Evolutionary conservation across 1,140 invertebrate genomes (phyloP).

Genomic region (Delia radicum): DNA sequence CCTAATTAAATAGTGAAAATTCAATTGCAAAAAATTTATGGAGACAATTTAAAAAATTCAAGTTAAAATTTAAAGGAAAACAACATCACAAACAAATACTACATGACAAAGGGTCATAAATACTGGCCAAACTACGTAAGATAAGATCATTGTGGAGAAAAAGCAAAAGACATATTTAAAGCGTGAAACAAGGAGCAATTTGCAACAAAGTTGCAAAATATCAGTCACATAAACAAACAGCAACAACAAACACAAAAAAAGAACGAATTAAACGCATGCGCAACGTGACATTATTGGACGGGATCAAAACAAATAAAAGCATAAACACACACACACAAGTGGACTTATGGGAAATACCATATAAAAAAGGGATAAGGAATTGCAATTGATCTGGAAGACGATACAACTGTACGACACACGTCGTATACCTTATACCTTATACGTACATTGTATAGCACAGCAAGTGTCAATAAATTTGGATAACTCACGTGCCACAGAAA

Average conservation of each 20-base stretch:
- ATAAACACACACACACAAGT: background rate
- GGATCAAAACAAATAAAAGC: too few species aligned
- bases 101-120: background rate
- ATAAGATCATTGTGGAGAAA: background rate
- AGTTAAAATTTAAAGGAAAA: background rate
- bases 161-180: background rate
- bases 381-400: too few species aligned
- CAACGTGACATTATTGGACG: background rate
- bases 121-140: background rate
- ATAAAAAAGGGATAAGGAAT: too few species aligned
- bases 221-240: too few species aligned
- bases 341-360: too few species aligned
- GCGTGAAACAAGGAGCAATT: constrained; percentile 1
- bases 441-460: background rate
- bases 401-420: too few species aligned
- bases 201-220: background rate
- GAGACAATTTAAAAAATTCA: background rate
- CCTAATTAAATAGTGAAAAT: background rate
- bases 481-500: constrained; percentile 10
- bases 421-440: background rate
- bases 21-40: constrained; percentile 2
- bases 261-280: background rate
- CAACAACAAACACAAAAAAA: background rate
- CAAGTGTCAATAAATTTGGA: constrained; percentile 16
- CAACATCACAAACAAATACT: background rate